A percentile compares a stretch with the other conserved stretches of the same genome.
phyloP scores from a whole-genome alignment of 2,797 vertebrate genomes.

The Oophaga sylvatica region DNA sequence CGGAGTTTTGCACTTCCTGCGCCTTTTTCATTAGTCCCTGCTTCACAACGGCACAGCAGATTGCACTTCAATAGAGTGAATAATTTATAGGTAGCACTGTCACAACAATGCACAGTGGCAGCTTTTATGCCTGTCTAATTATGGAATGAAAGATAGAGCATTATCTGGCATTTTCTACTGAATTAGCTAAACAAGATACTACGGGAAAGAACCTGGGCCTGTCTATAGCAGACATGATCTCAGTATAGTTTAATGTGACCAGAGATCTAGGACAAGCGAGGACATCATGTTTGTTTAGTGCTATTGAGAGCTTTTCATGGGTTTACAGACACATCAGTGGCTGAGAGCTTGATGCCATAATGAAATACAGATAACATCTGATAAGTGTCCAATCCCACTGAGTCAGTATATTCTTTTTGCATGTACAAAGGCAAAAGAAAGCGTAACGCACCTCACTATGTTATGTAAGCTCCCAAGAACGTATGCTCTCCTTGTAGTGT shows the following conservation, averaged over 20 bases:
- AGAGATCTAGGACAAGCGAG: conserved; percentile 58
- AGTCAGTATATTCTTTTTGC: conserved; percentile 26
- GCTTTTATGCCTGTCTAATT: conserved; percentile 66
- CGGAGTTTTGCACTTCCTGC: conserved; percentile 65
- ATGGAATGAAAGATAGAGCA: conserved; percentile 63
- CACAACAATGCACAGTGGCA: conserved; percentile 63
- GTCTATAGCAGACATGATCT: conserved; percentile 63
- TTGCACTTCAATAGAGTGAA: conserved; percentile 69
- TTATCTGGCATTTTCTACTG: conserved; percentile 71
- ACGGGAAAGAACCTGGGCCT: conserved; percentile 55
- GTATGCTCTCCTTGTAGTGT: not conserved
- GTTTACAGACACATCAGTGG: conserved; percentile 44
- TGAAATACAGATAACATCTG: conserved; percentile 34
- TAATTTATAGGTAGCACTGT: conserved; percentile 73
- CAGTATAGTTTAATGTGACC: conserved; percentile 57
- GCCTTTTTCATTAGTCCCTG: conserved; percentile 64
- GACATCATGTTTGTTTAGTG: conserved; percentile 58
- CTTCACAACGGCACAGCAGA: conserved; percentile 71
- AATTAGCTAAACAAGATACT: conserved; percentile 71
- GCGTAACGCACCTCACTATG: not conserved
- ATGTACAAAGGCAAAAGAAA: not conserved
- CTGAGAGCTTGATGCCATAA: conserved; percentile 32
- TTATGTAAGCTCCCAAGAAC: not conserved
- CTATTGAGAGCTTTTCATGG: conserved; percentile 48
- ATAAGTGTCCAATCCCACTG: conserved; percentile 11